Base-by-base conservation (phyloP, 2,113 vertebrate species). In the Microcebus lehilahytsara region DNA sequence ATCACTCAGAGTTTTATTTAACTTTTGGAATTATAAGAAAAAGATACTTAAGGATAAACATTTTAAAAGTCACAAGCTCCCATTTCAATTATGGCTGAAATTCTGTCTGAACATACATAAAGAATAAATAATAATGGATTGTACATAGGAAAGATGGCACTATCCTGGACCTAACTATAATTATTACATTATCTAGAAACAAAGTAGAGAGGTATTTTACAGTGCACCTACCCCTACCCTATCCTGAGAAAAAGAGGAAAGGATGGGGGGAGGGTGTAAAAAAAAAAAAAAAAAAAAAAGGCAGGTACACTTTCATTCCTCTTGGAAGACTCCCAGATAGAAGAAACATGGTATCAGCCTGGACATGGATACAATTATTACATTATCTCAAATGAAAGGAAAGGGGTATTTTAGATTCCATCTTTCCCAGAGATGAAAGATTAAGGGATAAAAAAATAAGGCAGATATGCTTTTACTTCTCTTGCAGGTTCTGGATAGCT, bases 161-260 rank as follows among this genome's bases (percentile, higher is more conserved):
- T 72, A 77, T 91, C n/a, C 40, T 93, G 37, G 49, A 93, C 53
- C 75, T 89, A 64, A 89, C 27, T 89, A 60, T 80, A 81, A 84
- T 88, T 56, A 95, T 80, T 79, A 85, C 14, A 79, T 91, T 87
- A 93, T 34, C 66, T 79, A 97, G 71, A 96, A 96, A 97, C 95
- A 96, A 95, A 83, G 34, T 66, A 89, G 72, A 66, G 49, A 94
- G n/a, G 66, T 91, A 97, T 75, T 96, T 91, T 80, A 86, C 46
- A 93, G 78, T 75, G 34, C 30, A 96, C 77, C 72, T 93, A 88
- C 13, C 25, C 53, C 72, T 93, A 91, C 13, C 25, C 53, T 53
- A 58, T 3, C 32, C 62, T 42, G 60, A 94, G 40, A 95, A 66
- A 85, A 95, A 89, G 58, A 86, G 46, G 78, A 94, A 95, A 94